Conservation (phyloP, 2,888 invertebrate genomes). For the Dromius quadrimaculatus region DNA sequence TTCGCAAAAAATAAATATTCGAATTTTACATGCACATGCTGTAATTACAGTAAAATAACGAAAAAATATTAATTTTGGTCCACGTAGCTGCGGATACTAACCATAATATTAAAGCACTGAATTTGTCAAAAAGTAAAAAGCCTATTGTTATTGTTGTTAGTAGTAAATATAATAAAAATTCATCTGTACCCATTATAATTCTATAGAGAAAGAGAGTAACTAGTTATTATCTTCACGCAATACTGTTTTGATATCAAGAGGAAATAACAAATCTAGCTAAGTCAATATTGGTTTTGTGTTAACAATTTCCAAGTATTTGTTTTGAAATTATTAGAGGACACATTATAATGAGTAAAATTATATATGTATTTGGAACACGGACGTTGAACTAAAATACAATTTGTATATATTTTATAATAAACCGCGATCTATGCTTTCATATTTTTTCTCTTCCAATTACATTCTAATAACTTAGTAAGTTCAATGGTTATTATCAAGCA, state of each 20-base stretch:
- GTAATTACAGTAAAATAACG: neutral
- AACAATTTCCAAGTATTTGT: slow-evolving; percentile 6
- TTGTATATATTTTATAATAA: slow-evolving; percentile 5
- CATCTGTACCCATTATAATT: slow-evolving; percentile 26
- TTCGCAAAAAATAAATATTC: neutral
- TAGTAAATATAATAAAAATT: slow-evolving; percentile 28
- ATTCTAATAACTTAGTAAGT: neutral
- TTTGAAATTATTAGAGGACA: slow-evolving; percentile 19
- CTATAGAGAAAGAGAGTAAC: slow-evolving; percentile 14
- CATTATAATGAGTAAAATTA: slow-evolving; percentile 20
- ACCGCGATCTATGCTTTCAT: slow-evolving; percentile 2
- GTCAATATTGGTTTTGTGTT: slow-evolving; percentile 2
- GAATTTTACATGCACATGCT: slow-evolving; percentile 4
- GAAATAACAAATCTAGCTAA: slow-evolving; percentile 3
- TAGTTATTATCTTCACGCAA: slow-evolving; percentile 17
- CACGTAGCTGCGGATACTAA: too few relatives aligned
- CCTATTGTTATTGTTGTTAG: slow-evolving; percentile 10
- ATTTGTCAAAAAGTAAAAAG: slow-evolving; percentile 21
- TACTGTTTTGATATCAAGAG: slow-evolving; percentile 17
- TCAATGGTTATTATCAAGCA: neutral
- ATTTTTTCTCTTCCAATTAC: neutral
- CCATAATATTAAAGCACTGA: slow-evolving; percentile 22
- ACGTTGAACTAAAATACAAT: slow-evolving; percentile 30
- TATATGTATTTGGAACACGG: slow-evolving; percentile 42
- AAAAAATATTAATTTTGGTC: neutral